Conservation (phyloP, 2,113 vertebrate species). For the Poeciliopsis turrubarensis region DNA sequence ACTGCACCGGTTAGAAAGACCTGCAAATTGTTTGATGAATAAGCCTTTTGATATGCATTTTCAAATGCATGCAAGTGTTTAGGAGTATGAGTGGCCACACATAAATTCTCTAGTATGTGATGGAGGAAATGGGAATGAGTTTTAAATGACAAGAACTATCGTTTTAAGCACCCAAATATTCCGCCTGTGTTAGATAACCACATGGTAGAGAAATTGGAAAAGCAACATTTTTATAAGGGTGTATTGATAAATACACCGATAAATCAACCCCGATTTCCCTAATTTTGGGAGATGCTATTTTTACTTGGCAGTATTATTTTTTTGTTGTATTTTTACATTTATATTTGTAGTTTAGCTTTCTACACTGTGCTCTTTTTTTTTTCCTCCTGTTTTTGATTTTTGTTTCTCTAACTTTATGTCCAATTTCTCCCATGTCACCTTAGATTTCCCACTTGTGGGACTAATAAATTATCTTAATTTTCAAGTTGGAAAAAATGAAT, state of each 20-base stretch:
- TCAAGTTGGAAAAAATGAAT: neutral
- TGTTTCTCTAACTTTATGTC: too few species aligned
- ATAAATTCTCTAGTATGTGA: slow-evolving; percentile 39
- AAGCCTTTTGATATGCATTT: slow-evolving; percentile 64
- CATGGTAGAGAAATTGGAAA: slow-evolving; percentile 69
- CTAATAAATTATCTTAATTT: too few species aligned
- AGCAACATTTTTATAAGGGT: slow-evolving; percentile 35
- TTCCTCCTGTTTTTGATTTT: too few species aligned
- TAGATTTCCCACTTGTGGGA: too few species aligned
- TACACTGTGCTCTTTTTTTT: too few species aligned
- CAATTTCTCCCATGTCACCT: too few species aligned
- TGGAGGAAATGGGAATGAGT: slow-evolving; percentile 54
- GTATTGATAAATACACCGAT: too few species aligned
- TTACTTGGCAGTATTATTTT: too few species aligned
- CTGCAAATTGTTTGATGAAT: slow-evolving; percentile 70
- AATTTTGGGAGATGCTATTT: too few species aligned
- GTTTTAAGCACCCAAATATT: slow-evolving; percentile 56
- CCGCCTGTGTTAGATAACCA: slow-evolving; percentile 40
- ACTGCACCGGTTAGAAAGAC: slow-evolving; percentile 55
- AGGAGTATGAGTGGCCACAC: slow-evolving; percentile 16
- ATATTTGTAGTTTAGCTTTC: too few species aligned
- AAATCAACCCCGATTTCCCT: too few species aligned
- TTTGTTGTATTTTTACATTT: too few species aligned
- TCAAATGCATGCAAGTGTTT: slow-evolving; percentile 36
- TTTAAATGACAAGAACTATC: slow-evolving; percentile 76